Percentiles rank a stretch among this genome's conserved stretches.
Conservation (phyloP, 64 coral and sea anemone genomes). For the Stichodactyla mertensii region DNA sequence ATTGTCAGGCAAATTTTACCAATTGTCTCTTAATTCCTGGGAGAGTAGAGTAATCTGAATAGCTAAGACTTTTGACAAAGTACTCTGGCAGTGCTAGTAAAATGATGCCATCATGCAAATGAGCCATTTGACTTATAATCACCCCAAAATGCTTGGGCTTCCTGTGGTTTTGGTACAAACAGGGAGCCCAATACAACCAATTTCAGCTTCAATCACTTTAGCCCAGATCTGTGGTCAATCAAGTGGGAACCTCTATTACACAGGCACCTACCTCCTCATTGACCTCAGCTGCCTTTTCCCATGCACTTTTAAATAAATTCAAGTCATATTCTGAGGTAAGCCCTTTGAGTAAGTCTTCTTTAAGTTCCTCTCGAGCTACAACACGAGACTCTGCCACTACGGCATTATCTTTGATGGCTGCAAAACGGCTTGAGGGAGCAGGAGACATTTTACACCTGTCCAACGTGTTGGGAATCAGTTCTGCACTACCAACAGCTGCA, state of each 20-base stretch:
- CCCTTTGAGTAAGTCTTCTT: slow-evolving; percentile 68
- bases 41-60: too few species aligned
- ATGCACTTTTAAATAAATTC: slow-evolving; percentile 86
- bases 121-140: too few species aligned
- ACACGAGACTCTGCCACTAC: not conserved
- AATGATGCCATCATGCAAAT: too few species aligned
- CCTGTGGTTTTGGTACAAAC: not conserved
- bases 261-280: slow-evolving; percentile 78
- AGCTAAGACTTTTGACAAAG: too few species aligned
- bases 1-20: too few species aligned
- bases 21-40: too few species aligned
- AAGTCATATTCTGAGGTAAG: slow-evolving; percentile 76
- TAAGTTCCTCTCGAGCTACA: slow-evolving; percentile 40
- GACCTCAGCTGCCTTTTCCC: slow-evolving; percentile 70
- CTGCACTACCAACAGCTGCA: slow-evolving; percentile 54
- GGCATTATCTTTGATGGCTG: not conserved
- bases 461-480: slow-evolving; percentile 45
- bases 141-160: not conserved
- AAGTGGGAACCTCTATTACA: too few species aligned
- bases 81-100: too few species aligned
- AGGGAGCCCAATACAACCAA: not conserved
- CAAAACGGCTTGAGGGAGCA: not conserved
- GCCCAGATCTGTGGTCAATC: too few species aligned
- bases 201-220: too few species aligned
- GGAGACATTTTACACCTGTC: not conserved